A percentile compares a stretch with the other conserved stretches of the same genome.
Evolutionary conservation across 2,888 invertebrate genomes (phyloP).

Genomic region (Calliopum simillimum): DNA sequence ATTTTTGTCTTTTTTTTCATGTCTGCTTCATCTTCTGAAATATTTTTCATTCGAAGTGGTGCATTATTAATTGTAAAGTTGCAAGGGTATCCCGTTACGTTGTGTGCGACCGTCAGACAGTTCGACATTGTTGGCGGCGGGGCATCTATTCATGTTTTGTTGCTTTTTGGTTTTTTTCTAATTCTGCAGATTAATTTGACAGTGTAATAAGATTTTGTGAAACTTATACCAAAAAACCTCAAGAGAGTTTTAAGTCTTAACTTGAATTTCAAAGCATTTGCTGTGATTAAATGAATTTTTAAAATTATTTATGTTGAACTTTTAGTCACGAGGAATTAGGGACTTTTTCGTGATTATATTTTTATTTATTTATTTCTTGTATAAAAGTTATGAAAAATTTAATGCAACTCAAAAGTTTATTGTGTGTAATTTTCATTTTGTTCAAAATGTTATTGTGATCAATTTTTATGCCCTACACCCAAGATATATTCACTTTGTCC

Average conservation of each 20-base stretch:
- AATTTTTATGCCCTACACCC: no score
- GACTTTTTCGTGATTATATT: no score
- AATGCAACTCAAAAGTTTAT: background rate
- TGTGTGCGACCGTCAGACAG: slow-evolving; percentile 8
- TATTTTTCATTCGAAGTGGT: background rate
- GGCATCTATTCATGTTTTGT: slow-evolving; percentile 6
- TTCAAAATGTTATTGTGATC: background rate
- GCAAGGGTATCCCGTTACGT: background rate
- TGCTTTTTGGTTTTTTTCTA: slow-evolving; percentile 18
- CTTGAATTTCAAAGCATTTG: no score
- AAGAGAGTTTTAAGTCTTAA: no score
- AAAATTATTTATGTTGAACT: no score
- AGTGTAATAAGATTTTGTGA: slow-evolving; percentile 18
- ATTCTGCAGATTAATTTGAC: slow-evolving; percentile 1
- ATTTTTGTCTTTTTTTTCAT: no score
- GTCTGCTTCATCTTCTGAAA: no score
- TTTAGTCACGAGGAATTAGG: no score
- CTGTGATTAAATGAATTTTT: no score
- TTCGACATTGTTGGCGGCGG: background rate
- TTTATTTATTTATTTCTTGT: no score
- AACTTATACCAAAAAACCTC: slow-evolving; percentile 15
- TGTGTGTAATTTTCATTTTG: background rate
- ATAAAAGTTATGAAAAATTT: no score
- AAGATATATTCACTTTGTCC: no score
- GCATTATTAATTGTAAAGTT: background rate